A percentile compares a stretch with the other conserved stretches of the same genome.
Evolutionary conservation across 1,140 invertebrate species (phyloP).

Genomic region (Bombus waltoni): DNA sequence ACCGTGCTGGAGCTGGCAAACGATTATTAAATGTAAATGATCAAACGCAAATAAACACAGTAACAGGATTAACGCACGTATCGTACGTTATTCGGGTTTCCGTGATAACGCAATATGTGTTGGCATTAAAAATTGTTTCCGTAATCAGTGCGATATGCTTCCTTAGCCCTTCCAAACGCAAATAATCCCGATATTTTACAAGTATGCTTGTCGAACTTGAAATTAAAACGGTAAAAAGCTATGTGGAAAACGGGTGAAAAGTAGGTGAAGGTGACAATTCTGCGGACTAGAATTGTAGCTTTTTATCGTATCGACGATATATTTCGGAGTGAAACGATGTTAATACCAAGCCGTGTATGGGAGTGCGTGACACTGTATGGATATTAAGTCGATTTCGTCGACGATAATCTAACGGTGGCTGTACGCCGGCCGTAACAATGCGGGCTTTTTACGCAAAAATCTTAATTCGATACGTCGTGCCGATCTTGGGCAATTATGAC

Average conservation of each 20-base stretch:
- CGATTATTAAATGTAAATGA: constrained; percentile 48
- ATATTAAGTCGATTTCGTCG: constrained; percentile 79
- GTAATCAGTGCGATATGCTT: neutral
- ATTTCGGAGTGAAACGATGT: constrained; percentile 54
- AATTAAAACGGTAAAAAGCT: neutral
- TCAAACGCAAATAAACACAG: neutral
- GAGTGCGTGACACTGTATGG: constrained; percentile 81
- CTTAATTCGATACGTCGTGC: constrained; percentile 63
- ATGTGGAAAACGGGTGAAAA: neutral
- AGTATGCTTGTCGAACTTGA: neutral
- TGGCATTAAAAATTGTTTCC: neutral
- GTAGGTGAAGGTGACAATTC: constrained; percentile 8
- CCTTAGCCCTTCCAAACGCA: neutral
- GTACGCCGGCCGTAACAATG: constrained; percentile 12
- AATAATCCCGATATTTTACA: neutral
- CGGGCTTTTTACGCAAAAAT: constrained; percentile 56
- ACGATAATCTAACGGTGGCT: constrained; percentile 61
- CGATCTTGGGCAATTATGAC: constrained; percentile 50
- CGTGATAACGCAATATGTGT: neutral
- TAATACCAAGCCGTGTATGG: constrained; percentile 58
- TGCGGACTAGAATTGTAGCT: constrained; percentile 14
- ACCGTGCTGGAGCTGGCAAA: constrained; percentile 5
- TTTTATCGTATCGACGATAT: constrained; percentile 48
- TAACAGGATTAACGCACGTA: neutral
- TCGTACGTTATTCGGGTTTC: constrained; percentile 7